Base-by-base conservation (phyloP, 1,140 invertebrate genomes). In the Rhopalosiphum maidis region DNA sequence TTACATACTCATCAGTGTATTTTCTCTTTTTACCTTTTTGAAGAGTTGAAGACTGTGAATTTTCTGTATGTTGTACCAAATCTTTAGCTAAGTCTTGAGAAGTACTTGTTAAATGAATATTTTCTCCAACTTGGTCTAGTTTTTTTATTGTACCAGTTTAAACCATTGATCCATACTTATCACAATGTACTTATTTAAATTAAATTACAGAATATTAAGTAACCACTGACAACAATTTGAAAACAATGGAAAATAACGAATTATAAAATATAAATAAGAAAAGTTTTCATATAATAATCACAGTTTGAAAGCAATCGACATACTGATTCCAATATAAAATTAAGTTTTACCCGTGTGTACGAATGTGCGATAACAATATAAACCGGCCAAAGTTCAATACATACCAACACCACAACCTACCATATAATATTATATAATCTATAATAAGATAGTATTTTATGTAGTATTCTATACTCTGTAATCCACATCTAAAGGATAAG, bases 391-490 rank as follows among this genome's bases (percentile, higher is more conserved):
- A 85, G 37, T 41, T 85, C 82, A 85, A 85, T 41, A 85, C 37
- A 85, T 6, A 85, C 37, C 37, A 85, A 85, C 82, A 41, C 82
- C 82, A 22, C 37, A 85, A 41, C 82, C 37, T 85, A 85, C 82
- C 37, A 85, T 85, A 25, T 85, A 85, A 85, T 85, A 85, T 85
- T 85, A 41, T 85, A 85, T 85, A 85, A 41, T 85, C 82, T 85
- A 83, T 83, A 83, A 41, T 83, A 83, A 83, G 82, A 82, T 82
- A 82, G n/a, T 82, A 82, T 82, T 82, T 1, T 82, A 82, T n/a
- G 35, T 82, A 82, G 68, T 82, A 82, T 82, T 82, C 1, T 82
- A 82, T 82, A 37, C 68, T 35, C 68, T 35, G 68, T 77, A 77
- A 77, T 77, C 68, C 68, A 77, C 68, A 77, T 77, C 68, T 35